These are phyloP conservation scores for Stichodactyla helianthus DNA, from an alignment of 64 coral and sea anemone genomes.

Conservation along the genomic window DNA sequence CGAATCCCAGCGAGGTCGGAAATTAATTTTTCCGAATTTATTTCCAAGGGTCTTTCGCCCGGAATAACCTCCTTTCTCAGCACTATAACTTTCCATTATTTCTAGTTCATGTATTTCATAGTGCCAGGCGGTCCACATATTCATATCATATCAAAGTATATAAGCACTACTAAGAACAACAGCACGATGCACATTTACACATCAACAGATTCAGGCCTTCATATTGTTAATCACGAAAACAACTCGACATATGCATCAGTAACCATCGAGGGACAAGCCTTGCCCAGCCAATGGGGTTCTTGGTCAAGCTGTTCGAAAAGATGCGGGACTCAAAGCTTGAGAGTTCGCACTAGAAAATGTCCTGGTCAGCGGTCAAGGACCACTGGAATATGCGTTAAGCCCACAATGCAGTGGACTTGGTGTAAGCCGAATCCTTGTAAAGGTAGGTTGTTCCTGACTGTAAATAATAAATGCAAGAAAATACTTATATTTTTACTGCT, in stretches of 20 bases:
- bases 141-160: too few species aligned
- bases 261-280: neutral
- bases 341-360: neutral
- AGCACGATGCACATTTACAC: too few species aligned
- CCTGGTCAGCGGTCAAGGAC: constrained; percentile 12
- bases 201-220: neutral
- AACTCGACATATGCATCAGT: neutral
- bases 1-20: too few species aligned
- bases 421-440: neutral
- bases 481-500: too few species aligned
- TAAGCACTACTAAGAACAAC: too few species aligned
- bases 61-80: too few species aligned
- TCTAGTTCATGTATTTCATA: too few species aligned
- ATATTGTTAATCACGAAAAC: neutral
- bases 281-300: neutral
- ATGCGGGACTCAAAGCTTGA: neutral
- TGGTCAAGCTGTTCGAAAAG: constrained; percentile 1
- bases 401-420: constrained; percentile 27
- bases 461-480: too few species aligned
- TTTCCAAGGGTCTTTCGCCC: too few species aligned
- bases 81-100: too few species aligned
- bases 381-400: constrained; percentile 12
- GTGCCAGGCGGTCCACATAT: too few species aligned
- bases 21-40: too few species aligned
- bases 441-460: neutral